phyloP scores from a whole-genome alignment of 1,140 invertebrate species.

The Acyrthosiphon pisum region DNA sequence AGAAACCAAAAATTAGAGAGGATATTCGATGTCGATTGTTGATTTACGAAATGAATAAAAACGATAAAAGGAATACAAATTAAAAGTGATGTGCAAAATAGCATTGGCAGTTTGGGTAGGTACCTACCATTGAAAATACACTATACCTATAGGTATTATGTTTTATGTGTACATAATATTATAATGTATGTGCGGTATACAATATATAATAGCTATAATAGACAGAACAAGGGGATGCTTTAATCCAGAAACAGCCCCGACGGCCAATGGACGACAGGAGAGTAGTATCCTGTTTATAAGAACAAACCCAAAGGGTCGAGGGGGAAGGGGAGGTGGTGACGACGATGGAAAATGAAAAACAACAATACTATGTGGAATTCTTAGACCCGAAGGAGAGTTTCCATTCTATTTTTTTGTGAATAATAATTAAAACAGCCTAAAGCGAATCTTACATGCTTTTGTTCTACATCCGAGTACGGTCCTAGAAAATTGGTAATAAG shows the following conservation, averaged over 20 bases:
- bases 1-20: conserved; percentile 29
- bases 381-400: neutral
- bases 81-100: neutral
- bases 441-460: conserved; percentile 9
- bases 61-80: conserved; percentile 9
- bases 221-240: conserved; percentile 43
- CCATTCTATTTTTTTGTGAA: conserved; percentile 27
- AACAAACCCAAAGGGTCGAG: neutral
- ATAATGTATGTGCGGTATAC: neutral
- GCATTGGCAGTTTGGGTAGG: conserved; percentile 11
- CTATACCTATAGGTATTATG: neutral
- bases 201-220: neutral
- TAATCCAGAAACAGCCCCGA: conserved; percentile 29
- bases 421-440: conserved; percentile 53
- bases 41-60: conserved; percentile 27
- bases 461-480: neutral
- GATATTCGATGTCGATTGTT: neutral
- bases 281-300: conserved; percentile 19
- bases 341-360: conserved; percentile 36
- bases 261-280: conserved; percentile 28
- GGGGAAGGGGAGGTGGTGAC: too few relatives aligned
- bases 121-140: conserved; percentile 47
- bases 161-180: neutral
- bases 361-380: conserved; percentile 27
- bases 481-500: conserved; percentile 24